Evolutionary conservation across 2,113 vertebrate genomes (phyloP), one percentile per base, ranked within the genome.

Genomic region (Corvus moneduloides): DNA sequence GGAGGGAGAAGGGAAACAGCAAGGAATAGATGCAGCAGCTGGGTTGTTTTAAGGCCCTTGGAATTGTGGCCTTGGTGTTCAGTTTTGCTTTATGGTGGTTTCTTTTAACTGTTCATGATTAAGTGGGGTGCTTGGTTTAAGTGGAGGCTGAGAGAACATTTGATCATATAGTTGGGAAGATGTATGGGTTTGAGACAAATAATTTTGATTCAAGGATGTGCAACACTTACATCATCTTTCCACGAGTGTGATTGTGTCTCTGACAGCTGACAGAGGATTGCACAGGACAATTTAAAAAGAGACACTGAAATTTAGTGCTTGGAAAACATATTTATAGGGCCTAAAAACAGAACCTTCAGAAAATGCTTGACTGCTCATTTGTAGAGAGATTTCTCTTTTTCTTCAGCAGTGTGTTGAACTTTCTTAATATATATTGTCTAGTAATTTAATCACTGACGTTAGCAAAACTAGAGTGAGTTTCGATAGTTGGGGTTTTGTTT

Each of bases 401-500:
- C 28, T 75, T 76, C n/a, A 41, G 3, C 7, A 14, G 11, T 32
- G 8, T 37, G 5, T 35, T 79, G 43, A 61, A 33, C 23, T 89
- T 87, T 12, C 13, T 72, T 74, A 52, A 9, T 79, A 10, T 49
- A 9, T 79, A 10, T 49, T 43, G 14, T 72, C 35, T 68, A 39
- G 18, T 71, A 74, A 46, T 66, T 80, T 77, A 51, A 16, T 64
- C 6, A 26, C 1, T 79, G 35, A 26, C 0, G 0, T 72, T 83
- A 35, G 24, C 30, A 58, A 64, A 64, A 44, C 62, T 56, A n/a
- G 44, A 73, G 27, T 37, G 22, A 49, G 9, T 92, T 88, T 72
- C 16, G 2, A 11, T 67, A 44, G 44, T 4, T 55, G 5, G 0
- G 0, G 1, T 91, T 86, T 86, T 89, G 15, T 74, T 51, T 55